Conservation (phyloP, 2,888 invertebrate genomes). For the Chrysina gloriosa region DNA sequence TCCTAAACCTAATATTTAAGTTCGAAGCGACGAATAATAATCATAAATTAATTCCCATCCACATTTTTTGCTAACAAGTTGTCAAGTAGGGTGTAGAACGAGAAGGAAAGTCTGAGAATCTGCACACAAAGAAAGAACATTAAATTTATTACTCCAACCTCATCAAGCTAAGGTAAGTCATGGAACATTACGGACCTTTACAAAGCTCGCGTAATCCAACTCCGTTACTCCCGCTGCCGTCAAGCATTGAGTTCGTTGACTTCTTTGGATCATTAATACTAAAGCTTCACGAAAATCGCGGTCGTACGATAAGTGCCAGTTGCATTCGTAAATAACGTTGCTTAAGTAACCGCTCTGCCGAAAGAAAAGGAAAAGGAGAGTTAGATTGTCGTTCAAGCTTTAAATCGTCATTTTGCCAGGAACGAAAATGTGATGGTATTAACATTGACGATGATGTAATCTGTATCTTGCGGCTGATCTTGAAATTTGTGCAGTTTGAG, state of each 20-base stretch:
- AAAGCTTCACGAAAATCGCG: slow-evolving; percentile 32
- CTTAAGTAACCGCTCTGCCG: slow-evolving; percentile 32
- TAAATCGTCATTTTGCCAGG: too few relatives aligned
- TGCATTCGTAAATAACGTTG: slow-evolving; percentile 32
- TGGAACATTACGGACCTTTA: slow-evolving; percentile 18
- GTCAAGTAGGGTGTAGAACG: slow-evolving; percentile 36
- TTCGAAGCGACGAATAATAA: too few relatives aligned
- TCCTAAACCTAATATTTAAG: too few relatives aligned
- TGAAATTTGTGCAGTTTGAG: too few relatives aligned
- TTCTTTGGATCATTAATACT: slow-evolving; percentile 40
- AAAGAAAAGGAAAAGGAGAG: too few relatives aligned
- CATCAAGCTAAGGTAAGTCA: too few relatives aligned
- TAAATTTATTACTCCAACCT: too few relatives aligned
- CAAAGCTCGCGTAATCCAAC: slow-evolving; percentile 34
- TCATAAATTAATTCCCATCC: not conserved
- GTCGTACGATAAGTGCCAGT: slow-evolving; percentile 37
- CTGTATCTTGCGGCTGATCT: too few relatives aligned
- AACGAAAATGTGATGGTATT: too few relatives aligned
- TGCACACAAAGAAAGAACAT: slow-evolving; percentile 10
- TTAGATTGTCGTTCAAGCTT: too few relatives aligned
- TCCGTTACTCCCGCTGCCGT: slow-evolving; percentile 37
- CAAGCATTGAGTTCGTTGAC: slow-evolving; percentile 27
- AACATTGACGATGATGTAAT: too few relatives aligned
- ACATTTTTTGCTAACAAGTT: slow-evolving; percentile 9
- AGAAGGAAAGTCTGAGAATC: slow-evolving; percentile 40